Conservation (phyloP, 2,888 invertebrate genomes). For the Cosmia trapezina region DNA sequence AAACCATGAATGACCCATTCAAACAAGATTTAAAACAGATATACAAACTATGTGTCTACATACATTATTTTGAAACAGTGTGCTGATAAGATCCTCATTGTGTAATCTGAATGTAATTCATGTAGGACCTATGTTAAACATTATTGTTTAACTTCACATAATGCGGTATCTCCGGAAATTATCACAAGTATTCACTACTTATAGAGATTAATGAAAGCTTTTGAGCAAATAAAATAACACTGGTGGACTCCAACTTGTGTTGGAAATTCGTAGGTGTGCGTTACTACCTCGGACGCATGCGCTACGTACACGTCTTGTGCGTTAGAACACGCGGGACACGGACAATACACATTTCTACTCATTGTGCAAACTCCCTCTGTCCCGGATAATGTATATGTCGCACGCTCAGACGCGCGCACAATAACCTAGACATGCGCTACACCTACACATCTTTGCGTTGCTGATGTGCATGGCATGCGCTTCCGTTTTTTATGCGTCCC, state of each 20-base stretch:
- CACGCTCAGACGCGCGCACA: too few species aligned
- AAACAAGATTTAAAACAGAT: conserved; percentile 45
- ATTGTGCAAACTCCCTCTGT: background rate
- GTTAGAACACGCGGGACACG: background rate
- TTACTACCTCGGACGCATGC: background rate
- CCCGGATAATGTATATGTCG: too few species aligned
- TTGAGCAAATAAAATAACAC: background rate
- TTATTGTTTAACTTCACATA: conserved; percentile 20
- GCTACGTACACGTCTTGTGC: background rate
- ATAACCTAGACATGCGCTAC: background rate
- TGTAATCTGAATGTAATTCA: conserved; percentile 22
- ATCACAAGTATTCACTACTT: background rate
- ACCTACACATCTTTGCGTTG: too few species aligned
- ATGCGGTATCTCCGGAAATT: conserved; percentile 12
- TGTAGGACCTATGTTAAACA: background rate
- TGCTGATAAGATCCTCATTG: conserved; percentile 40
- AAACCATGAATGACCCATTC: conserved; percentile 51
- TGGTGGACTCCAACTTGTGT: background rate
- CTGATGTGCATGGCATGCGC: background rate
- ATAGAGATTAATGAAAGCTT: conserved; percentile 17
- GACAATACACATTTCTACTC: background rate
- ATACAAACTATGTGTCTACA: conserved; percentile 26
- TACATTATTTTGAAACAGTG: conserved; percentile 49
- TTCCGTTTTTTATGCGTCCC: too few species aligned
- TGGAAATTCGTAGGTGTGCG: background rate